Conservation (phyloP, 2,113 vertebrate genomes). For the Zonotrichia leucophrys region DNA sequence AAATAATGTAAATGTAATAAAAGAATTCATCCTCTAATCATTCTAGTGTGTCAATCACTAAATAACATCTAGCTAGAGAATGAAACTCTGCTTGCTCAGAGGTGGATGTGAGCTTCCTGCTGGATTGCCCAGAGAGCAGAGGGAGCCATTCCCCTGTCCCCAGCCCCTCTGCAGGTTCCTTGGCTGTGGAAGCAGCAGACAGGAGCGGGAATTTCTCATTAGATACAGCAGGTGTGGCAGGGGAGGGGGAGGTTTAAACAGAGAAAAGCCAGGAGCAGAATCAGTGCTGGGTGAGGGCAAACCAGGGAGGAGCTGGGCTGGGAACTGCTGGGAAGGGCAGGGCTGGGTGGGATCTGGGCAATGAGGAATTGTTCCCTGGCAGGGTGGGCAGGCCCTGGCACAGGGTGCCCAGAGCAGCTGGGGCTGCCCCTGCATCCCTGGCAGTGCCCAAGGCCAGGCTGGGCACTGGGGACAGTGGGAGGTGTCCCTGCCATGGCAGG, state of each 20-base stretch:
- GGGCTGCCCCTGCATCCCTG: neutral
- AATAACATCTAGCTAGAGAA: neutral
- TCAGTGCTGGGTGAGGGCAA: neutral
- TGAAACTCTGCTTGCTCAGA: neutral
- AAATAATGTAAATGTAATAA: neutral
- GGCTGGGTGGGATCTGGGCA: fast-evolving
- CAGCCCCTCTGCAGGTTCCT: neutral
- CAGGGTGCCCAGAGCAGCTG: neutral
- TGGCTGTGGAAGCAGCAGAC: neutral
- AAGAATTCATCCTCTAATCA: neutral
- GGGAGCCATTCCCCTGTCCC: neutral
- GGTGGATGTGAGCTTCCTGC: neutral
- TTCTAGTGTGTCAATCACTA: neutral
- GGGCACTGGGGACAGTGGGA: neutral
- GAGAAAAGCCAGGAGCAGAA: neutral
- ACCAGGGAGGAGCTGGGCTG: neutral
- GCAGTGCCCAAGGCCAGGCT: neutral
- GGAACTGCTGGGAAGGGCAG: neutral
- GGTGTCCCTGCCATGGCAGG: neutral
- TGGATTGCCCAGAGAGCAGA: neutral
- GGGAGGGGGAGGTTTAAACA: neutral
- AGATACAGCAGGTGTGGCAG: neutral
- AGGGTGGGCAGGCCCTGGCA: neutral
- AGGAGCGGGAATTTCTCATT: neutral
- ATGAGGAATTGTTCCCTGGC: neutral